phyloP scores from a whole-genome alignment of 2,113 vertebrate genomes.

The Xyliphius kryptos region DNA sequence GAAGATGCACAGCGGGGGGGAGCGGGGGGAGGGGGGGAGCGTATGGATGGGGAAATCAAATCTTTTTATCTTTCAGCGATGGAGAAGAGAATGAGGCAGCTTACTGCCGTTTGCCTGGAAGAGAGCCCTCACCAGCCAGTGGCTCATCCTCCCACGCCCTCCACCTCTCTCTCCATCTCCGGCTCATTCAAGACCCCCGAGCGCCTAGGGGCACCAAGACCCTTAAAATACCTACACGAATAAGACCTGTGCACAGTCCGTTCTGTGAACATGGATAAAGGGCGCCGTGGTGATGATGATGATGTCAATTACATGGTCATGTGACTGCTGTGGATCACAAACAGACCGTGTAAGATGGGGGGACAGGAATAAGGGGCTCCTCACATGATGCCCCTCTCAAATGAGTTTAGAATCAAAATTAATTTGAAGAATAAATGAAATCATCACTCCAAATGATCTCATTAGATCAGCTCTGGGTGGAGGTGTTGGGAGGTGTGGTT shows the following conservation, averaged over 20 bases:
- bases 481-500: too few relatives aligned
- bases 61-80: not conserved
- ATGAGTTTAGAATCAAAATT: too few relatives aligned
- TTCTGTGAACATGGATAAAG: not conserved
- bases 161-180: constrained; percentile 5
- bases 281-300: not conserved
- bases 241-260: not conserved
- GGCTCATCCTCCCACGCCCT: not conserved
- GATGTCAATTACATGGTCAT: not conserved
- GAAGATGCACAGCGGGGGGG: not conserved
- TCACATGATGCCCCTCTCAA: too few relatives aligned
- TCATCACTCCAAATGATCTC: too few relatives aligned
- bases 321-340: not conserved
- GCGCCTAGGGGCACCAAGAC: not conserved
- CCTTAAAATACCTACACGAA: not conserved
- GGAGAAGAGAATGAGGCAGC: not conserved
- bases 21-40: not conserved
- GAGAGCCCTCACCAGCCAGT: not conserved
- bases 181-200: not conserved
- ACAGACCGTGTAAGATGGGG: not conserved
- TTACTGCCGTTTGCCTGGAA: not conserved
- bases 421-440: too few relatives aligned
- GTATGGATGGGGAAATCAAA: not conserved
- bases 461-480: too few relatives aligned
- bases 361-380: too few relatives aligned